Percentiles rank a stretch among this genome's conserved stretches.
phyloP scores from a whole-genome alignment of 2,113 vertebrate genomes.

The Andinoacara biseriatus region DNA sequence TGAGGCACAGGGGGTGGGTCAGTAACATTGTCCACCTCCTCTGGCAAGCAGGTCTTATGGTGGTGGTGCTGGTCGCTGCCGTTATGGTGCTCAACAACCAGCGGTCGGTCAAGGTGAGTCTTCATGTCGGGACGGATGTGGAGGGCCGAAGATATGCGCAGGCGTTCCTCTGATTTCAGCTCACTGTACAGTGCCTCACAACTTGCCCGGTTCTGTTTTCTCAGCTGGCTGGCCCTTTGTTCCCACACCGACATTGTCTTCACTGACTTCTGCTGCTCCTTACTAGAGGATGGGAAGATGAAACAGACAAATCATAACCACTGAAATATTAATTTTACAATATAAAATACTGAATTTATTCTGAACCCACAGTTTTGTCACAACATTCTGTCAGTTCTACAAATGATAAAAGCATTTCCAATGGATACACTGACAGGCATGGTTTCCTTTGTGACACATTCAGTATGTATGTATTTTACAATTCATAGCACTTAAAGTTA shows the following conservation, averaged over 20 bases:
- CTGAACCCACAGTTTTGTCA: neutral
- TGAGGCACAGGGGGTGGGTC: constrained; percentile 17
- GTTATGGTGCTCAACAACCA: constrained; percentile 85
- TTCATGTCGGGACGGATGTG: constrained; percentile 91
- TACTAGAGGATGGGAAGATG: constrained; percentile 75
- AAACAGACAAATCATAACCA: constrained; percentile 10
- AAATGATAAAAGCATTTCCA: neutral
- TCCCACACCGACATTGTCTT: constrained; percentile 96
- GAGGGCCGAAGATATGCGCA: constrained; percentile 83
- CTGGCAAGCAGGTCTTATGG: constrained; percentile 53
- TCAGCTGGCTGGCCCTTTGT: constrained; percentile 90
- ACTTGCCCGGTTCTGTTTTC: constrained; percentile 90
- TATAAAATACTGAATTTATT: neutral
- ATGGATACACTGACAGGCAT: neutral
- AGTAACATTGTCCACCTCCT: constrained; percentile 54
- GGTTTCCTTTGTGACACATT: constrained; percentile 12
- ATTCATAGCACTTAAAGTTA: constrained; percentile 11
- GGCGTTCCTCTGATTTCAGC: constrained; percentile 87
- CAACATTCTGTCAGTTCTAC: neutral
- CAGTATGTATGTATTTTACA: neutral
- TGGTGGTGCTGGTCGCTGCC: constrained; percentile 68
- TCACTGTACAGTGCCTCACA: constrained; percentile 91
- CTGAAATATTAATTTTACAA: neutral
- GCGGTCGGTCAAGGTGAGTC: constrained; percentile 90
- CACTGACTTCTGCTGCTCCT: constrained; percentile 89